These are phyloP conservation scores for Cavia aperea DNA, from an alignment of 2,113 vertebrate species.

Conservation along the genomic window DNA sequence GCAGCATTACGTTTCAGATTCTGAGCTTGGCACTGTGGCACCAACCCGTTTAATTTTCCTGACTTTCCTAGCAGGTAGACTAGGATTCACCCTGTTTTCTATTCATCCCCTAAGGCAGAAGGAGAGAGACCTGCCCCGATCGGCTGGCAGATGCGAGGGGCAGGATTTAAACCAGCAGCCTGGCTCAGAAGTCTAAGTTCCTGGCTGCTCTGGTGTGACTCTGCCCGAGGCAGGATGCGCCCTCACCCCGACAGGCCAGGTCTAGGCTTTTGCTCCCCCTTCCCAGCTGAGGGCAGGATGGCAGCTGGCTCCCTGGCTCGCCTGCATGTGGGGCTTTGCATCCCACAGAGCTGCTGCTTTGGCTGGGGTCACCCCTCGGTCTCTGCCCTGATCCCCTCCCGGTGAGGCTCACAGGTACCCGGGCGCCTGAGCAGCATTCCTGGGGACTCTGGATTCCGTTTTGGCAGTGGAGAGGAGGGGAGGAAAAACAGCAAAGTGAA, in stretches of 20 bases:
- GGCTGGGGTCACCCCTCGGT: rapidly evolving
- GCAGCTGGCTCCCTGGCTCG: rapidly evolving
- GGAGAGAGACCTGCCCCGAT: too few species aligned
- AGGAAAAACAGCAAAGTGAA: neutral
- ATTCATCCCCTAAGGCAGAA: neutral
- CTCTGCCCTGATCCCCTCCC: neutral
- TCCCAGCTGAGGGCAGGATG: neutral
- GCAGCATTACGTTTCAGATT: neutral
- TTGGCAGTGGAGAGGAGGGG: neutral
- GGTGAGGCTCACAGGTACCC: neutral
- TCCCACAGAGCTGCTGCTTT: neutral
- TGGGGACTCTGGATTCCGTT: neutral
- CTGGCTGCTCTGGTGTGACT: neutral
- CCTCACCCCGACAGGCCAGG: neutral
- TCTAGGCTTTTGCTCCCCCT: neutral
- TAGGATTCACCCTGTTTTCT: rapidly evolving
- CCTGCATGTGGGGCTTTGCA: rapidly evolving
- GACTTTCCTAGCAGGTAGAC: neutral
- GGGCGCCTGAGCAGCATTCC: neutral
- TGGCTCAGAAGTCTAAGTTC: too few species aligned
- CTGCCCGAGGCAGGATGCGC: rapidly evolving
- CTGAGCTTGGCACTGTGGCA: neutral
- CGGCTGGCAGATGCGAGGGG: neutral
- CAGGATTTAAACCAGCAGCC: too few species aligned
- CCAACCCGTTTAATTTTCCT: neutral